Percentiles rank a stretch among this genome's conserved stretches.
Evolutionary conservation across 2,113 vertebrate genomes (phyloP).

Genomic region (Solenodon paradoxus): DNA sequence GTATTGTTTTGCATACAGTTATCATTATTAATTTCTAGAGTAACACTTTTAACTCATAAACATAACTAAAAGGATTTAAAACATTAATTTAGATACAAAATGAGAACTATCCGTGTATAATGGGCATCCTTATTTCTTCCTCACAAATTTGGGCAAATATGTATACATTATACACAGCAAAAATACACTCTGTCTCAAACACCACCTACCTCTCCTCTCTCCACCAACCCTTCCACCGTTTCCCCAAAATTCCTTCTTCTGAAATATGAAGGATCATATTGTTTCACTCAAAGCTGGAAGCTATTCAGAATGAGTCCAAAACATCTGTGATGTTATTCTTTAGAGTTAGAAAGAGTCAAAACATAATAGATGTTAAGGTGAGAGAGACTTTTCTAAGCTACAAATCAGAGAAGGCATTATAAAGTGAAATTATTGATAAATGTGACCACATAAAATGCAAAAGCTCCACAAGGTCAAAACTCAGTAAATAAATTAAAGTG

Average conservation of each 20-base stretch:
- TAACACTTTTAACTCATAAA: no score
- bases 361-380: not conserved
- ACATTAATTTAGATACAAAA: no score
- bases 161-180: no score
- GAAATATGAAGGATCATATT: not conserved
- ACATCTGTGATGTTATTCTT: constrained; percentile 7
- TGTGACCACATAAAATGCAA: not conserved
- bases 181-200: no score
- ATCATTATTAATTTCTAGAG: no score
- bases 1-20: no score
- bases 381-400: not conserved
- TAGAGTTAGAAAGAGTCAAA: not conserved
- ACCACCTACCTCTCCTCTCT: not conserved
- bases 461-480: constrained; percentile 19
- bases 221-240: not conserved
- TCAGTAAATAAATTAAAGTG: constrained; percentile 37
- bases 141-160: no score
- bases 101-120: no score
- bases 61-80: no score
- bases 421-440: constrained; percentile 37
- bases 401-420: not conserved
- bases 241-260: not conserved
- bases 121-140: no score
- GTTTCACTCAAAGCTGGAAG: not conserved
- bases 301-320: not conserved